phyloP scores from a whole-genome alignment of 2,113 vertebrate species.

The Girardinichthys multiradiatus region DNA sequence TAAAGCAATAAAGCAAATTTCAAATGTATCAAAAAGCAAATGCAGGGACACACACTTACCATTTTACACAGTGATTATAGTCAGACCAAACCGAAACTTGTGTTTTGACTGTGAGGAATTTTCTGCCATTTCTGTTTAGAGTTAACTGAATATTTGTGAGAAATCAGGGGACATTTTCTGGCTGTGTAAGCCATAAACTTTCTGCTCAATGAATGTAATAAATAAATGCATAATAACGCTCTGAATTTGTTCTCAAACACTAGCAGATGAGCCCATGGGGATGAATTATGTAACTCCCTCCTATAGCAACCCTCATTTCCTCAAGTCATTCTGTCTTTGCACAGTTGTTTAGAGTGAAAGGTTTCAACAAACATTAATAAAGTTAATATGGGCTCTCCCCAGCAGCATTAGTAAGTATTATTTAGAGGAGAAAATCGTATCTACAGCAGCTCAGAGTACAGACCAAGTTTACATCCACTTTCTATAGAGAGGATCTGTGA shows the following conservation, averaged over 20 bases:
- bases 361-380: conserved; percentile 27
- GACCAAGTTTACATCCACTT: not conserved
- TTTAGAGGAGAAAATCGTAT: no score
- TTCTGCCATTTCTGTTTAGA: conserved; percentile 28
- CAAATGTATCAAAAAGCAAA: conserved; percentile 1
- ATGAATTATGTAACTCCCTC: conserved; percentile 66
- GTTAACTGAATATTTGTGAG: conserved; percentile 34
- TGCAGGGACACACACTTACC: conserved; percentile 1
- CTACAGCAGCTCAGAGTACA: not conserved
- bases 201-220: conserved; percentile 59
- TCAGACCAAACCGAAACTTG: conserved; percentile 16
- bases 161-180: conserved; percentile 44
- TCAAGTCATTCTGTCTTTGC: conserved; percentile 27
- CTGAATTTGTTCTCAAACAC: conserved; percentile 66
- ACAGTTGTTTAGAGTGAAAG: conserved; percentile 29
- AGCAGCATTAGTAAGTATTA: no score
- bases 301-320: conserved; percentile 26
- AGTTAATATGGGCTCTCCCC: conserved; percentile 7
- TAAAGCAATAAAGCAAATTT: conserved; percentile 3
- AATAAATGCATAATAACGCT: conserved; percentile 66
- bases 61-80: conserved; percentile 8
- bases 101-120: conserved; percentile 37
- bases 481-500: no score
- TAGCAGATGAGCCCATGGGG: conserved; percentile 62
- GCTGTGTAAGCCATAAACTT: conserved; percentile 50